Conservation (phyloP, 1,140 invertebrate genomes). For the Scylla paramamosain region DNA sequence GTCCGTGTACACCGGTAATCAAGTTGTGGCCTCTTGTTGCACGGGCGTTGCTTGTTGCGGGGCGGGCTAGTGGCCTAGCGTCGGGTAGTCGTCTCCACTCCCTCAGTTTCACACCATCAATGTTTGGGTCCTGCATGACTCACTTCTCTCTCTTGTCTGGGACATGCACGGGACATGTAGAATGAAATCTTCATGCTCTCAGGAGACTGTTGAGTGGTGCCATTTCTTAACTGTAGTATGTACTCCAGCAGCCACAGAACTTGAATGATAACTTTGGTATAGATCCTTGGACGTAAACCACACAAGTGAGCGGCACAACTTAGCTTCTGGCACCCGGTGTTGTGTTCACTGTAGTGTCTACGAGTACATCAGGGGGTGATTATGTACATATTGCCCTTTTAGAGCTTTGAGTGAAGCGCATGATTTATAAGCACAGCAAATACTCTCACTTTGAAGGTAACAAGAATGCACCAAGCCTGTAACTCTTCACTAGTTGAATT, state of each 20-base stretch:
- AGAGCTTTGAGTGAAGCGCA: background rate
- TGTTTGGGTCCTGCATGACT: conserved; percentile 68
- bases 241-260: background rate
- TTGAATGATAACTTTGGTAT: background rate
- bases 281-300: background rate
- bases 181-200: conserved; percentile 56
- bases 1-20: conserved; percentile 74
- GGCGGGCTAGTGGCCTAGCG: conserved; percentile 72
- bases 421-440: background rate
- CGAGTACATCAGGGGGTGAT: background rate
- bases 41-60: conserved; percentile 75
- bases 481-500: background rate
- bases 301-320: background rate
- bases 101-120: conserved; percentile 69
- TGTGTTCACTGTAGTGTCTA: background rate
- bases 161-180: conserved; percentile 63
- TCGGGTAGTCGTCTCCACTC: conserved; percentile 73
- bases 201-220: conserved; percentile 58
- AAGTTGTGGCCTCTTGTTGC: conserved; percentile 75
- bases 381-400: background rate
- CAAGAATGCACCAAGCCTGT: background rate
- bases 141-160: conserved; percentile 69
- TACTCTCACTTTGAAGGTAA: background rate
- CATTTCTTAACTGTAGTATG: conserved; percentile 57
- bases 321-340: background rate